A percentile compares a stretch with the other conserved stretches of the same genome.
phyloP scores from a whole-genome alignment of 1,140 invertebrate genomes.

The Drosophila sucinea region DNA sequence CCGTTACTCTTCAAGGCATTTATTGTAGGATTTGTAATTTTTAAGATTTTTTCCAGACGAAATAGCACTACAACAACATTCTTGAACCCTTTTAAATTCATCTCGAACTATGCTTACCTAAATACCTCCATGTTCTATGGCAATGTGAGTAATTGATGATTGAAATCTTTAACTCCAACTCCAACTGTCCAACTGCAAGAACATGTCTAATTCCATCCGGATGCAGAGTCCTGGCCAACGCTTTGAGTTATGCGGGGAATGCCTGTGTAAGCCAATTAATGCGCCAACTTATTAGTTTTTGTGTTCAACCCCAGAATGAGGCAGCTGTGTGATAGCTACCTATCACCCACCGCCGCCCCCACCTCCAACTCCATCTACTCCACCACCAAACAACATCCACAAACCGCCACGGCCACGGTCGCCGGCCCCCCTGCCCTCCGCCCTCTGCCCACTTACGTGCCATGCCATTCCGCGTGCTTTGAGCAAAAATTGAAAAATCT shows the following conservation, averaged over 20 bases:
- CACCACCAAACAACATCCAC: neutral
- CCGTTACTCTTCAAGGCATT: too few relatives aligned
- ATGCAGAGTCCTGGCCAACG: conserved; percentile 28
- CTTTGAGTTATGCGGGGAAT: conserved; percentile 55
- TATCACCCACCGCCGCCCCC: neutral
- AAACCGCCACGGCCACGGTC: conserved; percentile 24
- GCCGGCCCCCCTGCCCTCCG: neutral
- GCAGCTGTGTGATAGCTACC: conserved; percentile 10
- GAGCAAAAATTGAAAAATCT: conserved; percentile 28
- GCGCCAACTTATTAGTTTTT: conserved; percentile 78
- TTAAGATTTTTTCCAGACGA: too few relatives aligned
- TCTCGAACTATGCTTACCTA: too few relatives aligned
- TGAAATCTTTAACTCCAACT: conserved; percentile 10
- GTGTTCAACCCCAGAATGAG: conserved; percentile 22
- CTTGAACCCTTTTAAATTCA: too few relatives aligned
- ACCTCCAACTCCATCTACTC: too few relatives aligned
- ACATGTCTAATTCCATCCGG: neutral
- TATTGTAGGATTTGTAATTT: too few relatives aligned
- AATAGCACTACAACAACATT: too few relatives aligned
- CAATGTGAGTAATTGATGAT: conserved; percentile 7
- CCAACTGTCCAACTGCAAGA: neutral
- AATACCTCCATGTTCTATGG: too few relatives aligned
- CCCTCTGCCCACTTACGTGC: conserved; percentile 32
- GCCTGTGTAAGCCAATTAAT: conserved; percentile 76
- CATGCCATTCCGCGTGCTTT: conserved; percentile 68